These are phyloP conservation scores for Odocoileus hemionus DNA, from an alignment of 2,113 vertebrate species.

Conservation along the genomic window DNA sequence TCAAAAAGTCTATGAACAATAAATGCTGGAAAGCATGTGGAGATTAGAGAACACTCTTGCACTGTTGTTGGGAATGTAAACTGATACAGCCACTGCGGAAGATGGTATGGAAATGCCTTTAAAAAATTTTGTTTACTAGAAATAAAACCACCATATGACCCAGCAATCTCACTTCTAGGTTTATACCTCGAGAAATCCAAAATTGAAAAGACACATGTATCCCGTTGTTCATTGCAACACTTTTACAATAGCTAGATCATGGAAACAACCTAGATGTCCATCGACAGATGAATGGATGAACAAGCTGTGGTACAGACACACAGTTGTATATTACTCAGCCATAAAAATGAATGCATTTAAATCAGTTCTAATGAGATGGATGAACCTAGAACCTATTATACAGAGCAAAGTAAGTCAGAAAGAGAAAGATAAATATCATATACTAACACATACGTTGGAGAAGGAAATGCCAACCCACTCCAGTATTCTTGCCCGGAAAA, in stretches of 20 bases:
- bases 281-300: not conserved
- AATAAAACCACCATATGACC: not conserved
- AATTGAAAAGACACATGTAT: not conserved
- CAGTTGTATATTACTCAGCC: not conserved
- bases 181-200: not conserved
- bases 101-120: too few relatives aligned
- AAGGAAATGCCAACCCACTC: too few relatives aligned
- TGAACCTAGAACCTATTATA: too few relatives aligned
- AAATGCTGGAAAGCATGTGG: not conserved
- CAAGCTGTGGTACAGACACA: not conserved
- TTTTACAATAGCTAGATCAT: not conserved
- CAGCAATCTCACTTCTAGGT: not conserved
- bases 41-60: not conserved
- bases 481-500: too few relatives aligned
- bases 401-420: too few relatives aligned
- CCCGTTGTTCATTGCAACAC: not conserved
- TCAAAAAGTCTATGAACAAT: not conserved
- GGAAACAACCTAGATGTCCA: not conserved
- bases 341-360: too few relatives aligned
- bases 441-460: too few relatives aligned
- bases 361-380: too few relatives aligned
- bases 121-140: not conserved
- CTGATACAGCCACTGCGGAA: too few relatives aligned
- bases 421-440: too few relatives aligned
- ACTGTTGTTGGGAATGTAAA: too few relatives aligned